These are phyloP conservation scores for Drosophila falleni DNA, from an alignment of 2,888 invertebrate genomes.

Conservation along the genomic window DNA sequence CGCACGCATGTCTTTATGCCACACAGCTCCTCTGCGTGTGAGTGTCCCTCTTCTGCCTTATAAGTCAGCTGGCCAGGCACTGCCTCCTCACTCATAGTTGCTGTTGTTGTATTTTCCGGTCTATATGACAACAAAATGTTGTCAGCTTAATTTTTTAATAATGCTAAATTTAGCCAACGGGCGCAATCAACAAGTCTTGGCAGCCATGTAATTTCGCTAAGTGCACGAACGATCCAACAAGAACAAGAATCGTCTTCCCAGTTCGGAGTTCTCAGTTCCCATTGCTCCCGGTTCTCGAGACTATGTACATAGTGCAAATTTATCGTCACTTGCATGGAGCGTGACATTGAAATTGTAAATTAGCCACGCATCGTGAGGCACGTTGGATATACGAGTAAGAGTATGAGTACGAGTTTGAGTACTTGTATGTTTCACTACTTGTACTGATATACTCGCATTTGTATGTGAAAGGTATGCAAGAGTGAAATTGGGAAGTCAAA, in stretches of 20 bases:
- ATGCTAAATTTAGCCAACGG: constrained; percentile 77
- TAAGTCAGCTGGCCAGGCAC: constrained; percentile 31
- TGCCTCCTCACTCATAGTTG: neutral
- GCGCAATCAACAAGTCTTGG: constrained; percentile 74
- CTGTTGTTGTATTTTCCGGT: constrained; percentile 36
- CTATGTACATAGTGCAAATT: constrained; percentile 68
- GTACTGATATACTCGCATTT: constrained; percentile 1
- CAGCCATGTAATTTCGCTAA: constrained; percentile 77
- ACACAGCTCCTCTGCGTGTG: neutral
- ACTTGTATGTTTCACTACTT: constrained; percentile 10
- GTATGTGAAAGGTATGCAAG: constrained; percentile 15
- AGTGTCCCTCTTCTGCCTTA: neutral
- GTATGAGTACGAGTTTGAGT: neutral
- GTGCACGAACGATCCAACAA: constrained; percentile 58
- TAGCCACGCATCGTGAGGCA: constrained; percentile 71
- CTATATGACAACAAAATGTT: constrained; percentile 68
- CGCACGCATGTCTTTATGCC: constrained; percentile 70
- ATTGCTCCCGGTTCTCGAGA: constrained; percentile 13
- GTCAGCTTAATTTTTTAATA: constrained; percentile 81
- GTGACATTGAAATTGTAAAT: constrained; percentile 84
- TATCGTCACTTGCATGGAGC: constrained; percentile 81
- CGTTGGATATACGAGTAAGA: constrained; percentile 4
- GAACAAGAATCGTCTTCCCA: constrained; percentile 20
- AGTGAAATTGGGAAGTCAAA: constrained; percentile 23
- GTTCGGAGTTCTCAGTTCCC: neutral